Percentiles rank a stretch among this genome's conserved stretches.
Conservation (phyloP, 1,140 invertebrate species). For the Lamellibrachia luymesi region DNA sequence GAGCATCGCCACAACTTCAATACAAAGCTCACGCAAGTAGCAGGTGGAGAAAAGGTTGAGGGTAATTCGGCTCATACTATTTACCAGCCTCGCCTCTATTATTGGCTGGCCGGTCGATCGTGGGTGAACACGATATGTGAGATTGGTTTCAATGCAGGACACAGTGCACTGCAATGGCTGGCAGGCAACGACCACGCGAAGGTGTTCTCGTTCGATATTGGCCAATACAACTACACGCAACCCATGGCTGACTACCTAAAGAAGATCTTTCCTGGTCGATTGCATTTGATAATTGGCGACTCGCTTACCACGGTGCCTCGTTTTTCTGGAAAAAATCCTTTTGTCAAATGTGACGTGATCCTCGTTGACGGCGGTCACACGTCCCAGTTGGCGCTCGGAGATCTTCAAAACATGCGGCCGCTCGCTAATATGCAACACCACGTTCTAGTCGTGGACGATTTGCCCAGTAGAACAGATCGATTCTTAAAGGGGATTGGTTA, state of each 20-base stretch:
- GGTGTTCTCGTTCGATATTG: slow-evolving; percentile 26
- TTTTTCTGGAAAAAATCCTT: background rate
- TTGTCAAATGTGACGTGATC: slow-evolving; percentile 24
- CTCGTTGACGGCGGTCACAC: slow-evolving; percentile 29
- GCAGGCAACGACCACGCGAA: slow-evolving; percentile 1
- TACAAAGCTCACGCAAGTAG: no score
- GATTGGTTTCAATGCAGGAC: slow-evolving; percentile 28
- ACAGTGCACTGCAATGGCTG: slow-evolving; percentile 25
- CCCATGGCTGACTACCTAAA: slow-evolving; percentile 23
- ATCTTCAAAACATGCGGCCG: slow-evolving; percentile 15
- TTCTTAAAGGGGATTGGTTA: no score
- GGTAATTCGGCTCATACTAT: no score
- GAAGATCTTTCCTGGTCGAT: background rate
- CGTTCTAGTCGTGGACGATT: slow-evolving; percentile 25
- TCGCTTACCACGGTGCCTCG: slow-evolving; percentile 16
- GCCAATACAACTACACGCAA: slow-evolving; percentile 19
- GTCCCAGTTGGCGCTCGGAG: slow-evolving; percentile 7
- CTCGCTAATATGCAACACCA: slow-evolving; percentile 17
- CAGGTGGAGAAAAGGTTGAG: no score
- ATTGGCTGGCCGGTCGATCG: slow-evolving; percentile 12
- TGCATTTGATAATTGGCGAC: slow-evolving; percentile 22
- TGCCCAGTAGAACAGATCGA: background rate
- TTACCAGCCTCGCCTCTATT: no score
- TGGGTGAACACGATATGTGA: slow-evolving; percentile 22
- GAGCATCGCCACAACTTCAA: no score